Evolutionary conservation across 2,888 invertebrate species (phyloP).

Genomic region (Dascillus cervinus): DNA sequence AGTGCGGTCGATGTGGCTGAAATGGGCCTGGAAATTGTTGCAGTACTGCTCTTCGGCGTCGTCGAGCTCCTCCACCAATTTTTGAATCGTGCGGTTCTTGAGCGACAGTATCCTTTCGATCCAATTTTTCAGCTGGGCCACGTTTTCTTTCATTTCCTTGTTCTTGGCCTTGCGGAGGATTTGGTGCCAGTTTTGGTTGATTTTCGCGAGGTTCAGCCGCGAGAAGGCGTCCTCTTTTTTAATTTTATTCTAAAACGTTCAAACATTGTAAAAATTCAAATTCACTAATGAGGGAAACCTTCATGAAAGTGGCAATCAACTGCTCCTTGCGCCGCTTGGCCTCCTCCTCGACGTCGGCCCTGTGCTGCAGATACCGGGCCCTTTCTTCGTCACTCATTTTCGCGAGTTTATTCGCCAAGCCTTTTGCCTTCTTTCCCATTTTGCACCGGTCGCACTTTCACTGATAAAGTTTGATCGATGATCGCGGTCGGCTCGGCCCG

Average conservation of each 20-base stretch:
- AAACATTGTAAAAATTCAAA: constrained; percentile 1
- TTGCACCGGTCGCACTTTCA: too few relatives aligned
- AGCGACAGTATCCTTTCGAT: constrained; percentile 57
- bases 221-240: constrained; percentile 73
- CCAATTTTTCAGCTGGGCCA: constrained; percentile 52
- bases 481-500: too few relatives aligned
- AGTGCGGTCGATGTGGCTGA: constrained; percentile 60
- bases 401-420: constrained; percentile 66
- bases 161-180: constrained; percentile 69
- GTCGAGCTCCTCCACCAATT: constrained; percentile 57
- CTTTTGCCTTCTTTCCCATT: constrained; percentile 53
- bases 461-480: too few relatives aligned
- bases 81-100: constrained; percentile 59
- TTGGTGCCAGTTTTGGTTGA: constrained; percentile 79
- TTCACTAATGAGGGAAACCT: constrained; percentile 41
- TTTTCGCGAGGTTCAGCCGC: constrained; percentile 72
- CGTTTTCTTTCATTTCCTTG: constrained; percentile 61
- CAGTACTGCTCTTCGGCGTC: constrained; percentile 68
- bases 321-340: constrained; percentile 72
- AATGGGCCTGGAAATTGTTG: constrained; percentile 64
- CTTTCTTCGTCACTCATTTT: constrained; percentile 82
- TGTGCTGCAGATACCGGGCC: constrained; percentile 70
- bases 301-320: constrained; percentile 70
- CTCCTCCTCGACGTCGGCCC: constrained; percentile 77
- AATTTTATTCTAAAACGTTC: constrained; percentile 62